Evolutionary conservation across 2,797 vertebrate genomes (phyloP).

Genomic region (Hydrolagus colliei): DNA sequence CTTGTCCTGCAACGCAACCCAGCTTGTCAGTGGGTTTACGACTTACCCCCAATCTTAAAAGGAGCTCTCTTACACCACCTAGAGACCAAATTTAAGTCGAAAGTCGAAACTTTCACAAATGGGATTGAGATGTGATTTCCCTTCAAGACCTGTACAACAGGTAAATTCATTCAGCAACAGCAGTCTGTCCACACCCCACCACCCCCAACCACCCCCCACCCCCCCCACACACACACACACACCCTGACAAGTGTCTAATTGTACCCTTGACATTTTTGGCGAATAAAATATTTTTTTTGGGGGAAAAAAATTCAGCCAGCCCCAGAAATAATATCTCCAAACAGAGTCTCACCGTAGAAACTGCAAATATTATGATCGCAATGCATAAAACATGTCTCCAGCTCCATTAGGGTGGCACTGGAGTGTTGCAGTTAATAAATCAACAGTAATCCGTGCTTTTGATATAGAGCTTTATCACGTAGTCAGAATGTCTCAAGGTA

Average conservation of each 20-base stretch:
- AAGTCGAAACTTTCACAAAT: not conserved
- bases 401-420: not conserved
- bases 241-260: not conserved
- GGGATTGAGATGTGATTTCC: not conserved
- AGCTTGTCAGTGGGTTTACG: not conserved
- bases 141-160: not conserved
- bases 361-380: constrained; percentile 1
- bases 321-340: not conserved
- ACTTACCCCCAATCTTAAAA: not conserved
- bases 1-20: not conserved
- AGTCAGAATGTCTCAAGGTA: too few relatives aligned
- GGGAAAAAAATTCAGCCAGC: not conserved
- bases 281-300: not conserved
- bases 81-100: not conserved
- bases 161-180: not conserved
- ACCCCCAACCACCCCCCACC: too few relatives aligned
- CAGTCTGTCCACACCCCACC: not conserved
- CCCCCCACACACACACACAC: too few relatives aligned
- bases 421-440: too few relatives aligned
- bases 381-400: not conserved
- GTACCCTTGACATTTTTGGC: constrained; percentile 6
- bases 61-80: constrained; percentile 18
- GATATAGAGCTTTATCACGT: too few relatives aligned
- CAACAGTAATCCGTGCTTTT: too few relatives aligned
- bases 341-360: not conserved